Percentiles rank a stretch among this genome's conserved stretches.
Evolutionary conservation across 2,888 invertebrate species (phyloP).

Genomic region (Deroplatys truncata): DNA sequence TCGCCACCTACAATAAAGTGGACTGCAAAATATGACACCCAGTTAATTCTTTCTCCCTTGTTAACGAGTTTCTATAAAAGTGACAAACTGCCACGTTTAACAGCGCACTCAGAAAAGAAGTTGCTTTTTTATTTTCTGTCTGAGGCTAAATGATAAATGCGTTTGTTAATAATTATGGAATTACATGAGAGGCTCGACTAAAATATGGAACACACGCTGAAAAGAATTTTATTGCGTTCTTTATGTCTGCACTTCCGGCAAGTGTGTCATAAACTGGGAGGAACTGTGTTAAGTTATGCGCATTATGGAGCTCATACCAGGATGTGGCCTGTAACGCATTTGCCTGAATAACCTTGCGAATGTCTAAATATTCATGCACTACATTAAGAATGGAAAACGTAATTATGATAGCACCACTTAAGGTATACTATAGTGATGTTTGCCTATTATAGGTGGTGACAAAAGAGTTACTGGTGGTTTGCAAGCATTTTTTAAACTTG

Average conservation of each 20-base stretch:
- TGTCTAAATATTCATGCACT: no score
- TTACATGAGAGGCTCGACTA: neutral
- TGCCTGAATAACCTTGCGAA: no score
- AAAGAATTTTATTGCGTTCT: neutral
- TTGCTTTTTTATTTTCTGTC: neutral
- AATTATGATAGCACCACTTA: no score
- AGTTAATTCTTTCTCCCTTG: neutral
- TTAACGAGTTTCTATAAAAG: neutral
- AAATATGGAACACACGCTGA: neutral
- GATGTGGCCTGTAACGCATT: no score
- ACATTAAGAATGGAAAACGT: no score
- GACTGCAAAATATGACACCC: neutral
- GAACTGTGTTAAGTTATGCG: neutral
- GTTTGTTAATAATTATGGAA: neutral
- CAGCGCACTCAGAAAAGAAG: neutral
- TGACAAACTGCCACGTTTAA: neutral
- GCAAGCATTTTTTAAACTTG: no score
- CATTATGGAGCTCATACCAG: no score
- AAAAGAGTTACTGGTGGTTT: no score
- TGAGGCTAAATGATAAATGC: neutral
- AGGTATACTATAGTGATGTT: no score
- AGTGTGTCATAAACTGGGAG: neutral
- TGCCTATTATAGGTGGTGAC: no score
- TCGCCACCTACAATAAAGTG: neutral
- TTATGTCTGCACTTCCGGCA: neutral